A percentile compares a stretch with the other conserved stretches of the same genome.
Conservation (phyloP, 2,888 invertebrate genomes). For the Xestia ashworthii region DNA sequence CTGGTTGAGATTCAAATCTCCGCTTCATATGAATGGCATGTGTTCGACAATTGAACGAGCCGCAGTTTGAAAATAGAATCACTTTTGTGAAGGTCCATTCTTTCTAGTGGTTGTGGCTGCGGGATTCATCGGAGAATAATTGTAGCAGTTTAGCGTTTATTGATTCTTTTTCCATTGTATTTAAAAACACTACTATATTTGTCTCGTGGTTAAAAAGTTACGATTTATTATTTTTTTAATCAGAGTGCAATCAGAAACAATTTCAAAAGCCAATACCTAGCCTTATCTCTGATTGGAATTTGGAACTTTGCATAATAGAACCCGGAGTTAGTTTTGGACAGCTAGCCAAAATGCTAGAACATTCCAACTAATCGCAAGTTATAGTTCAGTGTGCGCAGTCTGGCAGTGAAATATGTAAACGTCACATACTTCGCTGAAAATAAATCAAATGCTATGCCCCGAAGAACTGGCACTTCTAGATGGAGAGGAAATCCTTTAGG, state of each 20-base stretch:
- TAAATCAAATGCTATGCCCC: constrained; percentile 12
- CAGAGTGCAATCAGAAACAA: neutral
- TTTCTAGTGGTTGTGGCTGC: neutral
- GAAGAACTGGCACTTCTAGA: neutral
- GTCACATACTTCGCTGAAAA: constrained; percentile 27
- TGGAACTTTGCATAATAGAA: constrained; percentile 13
- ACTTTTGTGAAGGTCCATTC: constrained; percentile 23
- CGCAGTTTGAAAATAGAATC: constrained; percentile 48
- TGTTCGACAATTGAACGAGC: constrained; percentile 46
- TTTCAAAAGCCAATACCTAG: neutral
- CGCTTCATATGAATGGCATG: constrained; percentile 47
- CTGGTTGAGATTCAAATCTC: constrained; percentile 44
- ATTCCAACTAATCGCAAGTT: constrained; percentile 32
- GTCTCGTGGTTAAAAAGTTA: neutral
- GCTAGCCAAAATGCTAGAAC: constrained; percentile 24
- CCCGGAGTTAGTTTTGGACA: constrained; percentile 13
- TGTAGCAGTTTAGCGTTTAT: neutral
- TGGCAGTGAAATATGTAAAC: constrained; percentile 29
- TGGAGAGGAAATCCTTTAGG: neutral
- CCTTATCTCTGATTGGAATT: constrained; percentile 15
- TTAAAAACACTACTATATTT: neutral
- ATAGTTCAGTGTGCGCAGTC: constrained; percentile 1
- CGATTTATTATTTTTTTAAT: neutral
- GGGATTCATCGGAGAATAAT: constrained; percentile 3
- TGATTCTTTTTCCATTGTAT: neutral